Percentiles rank a stretch among this genome's conserved stretches.
Conservation (phyloP, 2,888 invertebrate species). For the Suillia variegata region DNA sequence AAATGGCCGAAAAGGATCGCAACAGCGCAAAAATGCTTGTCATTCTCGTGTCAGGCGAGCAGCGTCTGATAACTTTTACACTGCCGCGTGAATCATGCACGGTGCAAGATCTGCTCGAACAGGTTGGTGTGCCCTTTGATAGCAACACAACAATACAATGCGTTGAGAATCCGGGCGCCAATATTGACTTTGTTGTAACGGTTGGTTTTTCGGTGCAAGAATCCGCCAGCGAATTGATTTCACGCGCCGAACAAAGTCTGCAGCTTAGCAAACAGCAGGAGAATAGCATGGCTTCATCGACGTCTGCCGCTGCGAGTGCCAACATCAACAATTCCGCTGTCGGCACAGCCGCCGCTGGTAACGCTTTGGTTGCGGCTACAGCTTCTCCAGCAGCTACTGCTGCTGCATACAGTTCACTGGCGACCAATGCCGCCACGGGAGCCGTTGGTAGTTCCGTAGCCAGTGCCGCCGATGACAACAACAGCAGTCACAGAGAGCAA, state of each 20-base stretch:
- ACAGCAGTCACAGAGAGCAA: conserved; percentile 45
- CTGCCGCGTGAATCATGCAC: conserved; percentile 82
- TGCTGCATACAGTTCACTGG: not conserved
- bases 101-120: conserved; percentile 79
- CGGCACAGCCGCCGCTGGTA: conserved; percentile 28
- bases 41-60: conserved; percentile 77
- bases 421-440: conserved; percentile 6
- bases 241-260: conserved; percentile 58
- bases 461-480: conserved; percentile 15
- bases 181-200: conserved; percentile 80
- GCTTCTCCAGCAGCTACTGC: conserved; percentile 14
- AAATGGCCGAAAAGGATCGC: conserved; percentile 54
- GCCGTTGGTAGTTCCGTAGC: not conserved
- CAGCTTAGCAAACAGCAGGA: conserved; percentile 57
- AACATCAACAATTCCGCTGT: no score
- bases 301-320: conserved; percentile 25
- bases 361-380: conserved; percentile 25
- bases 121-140: conserved; percentile 73
- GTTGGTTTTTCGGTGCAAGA: conserved; percentile 65
- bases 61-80: conserved; percentile 81
- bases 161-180: conserved; percentile 74
- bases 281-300: conserved; percentile 31
- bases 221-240: conserved; percentile 58
- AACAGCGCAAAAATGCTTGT: conserved; percentile 80
- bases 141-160: conserved; percentile 75